phyloP scores from a whole-genome alignment of 2,113 vertebrate genomes.

The Psittacula cyanocephala region DNA sequence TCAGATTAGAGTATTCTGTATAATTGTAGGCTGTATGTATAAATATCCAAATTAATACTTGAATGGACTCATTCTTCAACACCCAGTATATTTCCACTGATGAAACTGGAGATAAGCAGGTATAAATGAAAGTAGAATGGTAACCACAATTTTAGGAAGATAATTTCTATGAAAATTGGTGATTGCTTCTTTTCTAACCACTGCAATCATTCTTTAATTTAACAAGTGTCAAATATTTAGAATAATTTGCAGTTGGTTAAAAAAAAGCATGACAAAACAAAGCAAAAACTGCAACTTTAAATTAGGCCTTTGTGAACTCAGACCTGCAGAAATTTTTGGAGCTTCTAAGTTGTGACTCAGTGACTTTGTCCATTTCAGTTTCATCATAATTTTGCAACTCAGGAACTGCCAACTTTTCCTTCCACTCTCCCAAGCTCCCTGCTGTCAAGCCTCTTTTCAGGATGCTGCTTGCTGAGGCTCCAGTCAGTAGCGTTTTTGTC shows the following conservation, averaged over 20 bases:
- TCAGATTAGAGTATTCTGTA: background rate
- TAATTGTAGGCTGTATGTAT: background rate
- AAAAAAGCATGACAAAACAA: background rate
- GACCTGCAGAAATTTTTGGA: background rate
- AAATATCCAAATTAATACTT: conserved; percentile 1
- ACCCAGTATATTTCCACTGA: background rate
- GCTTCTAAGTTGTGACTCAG: background rate
- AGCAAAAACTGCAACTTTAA: background rate
- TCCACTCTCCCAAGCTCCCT: background rate
- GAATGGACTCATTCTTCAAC: background rate
- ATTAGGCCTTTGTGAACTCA: background rate
- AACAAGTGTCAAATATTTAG: background rate
- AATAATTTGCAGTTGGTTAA: background rate
- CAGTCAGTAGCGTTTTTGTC: background rate
- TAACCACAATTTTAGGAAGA: background rate
- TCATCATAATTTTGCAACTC: background rate
- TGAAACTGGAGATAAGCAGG: background rate
- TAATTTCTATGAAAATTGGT: background rate
- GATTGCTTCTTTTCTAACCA: background rate
- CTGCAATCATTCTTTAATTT: background rate
- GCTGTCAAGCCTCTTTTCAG: background rate
- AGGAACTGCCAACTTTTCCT: background rate
- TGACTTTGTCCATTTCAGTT: background rate
- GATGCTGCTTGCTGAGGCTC: background rate
- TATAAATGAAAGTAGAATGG: background rate